Percentiles rank a stretch among this genome's conserved stretches.
These are phyloP conservation scores for Sialis fuliginosa DNA, from an alignment of 2,888 invertebrate genomes.

Conservation along the genomic window DNA sequence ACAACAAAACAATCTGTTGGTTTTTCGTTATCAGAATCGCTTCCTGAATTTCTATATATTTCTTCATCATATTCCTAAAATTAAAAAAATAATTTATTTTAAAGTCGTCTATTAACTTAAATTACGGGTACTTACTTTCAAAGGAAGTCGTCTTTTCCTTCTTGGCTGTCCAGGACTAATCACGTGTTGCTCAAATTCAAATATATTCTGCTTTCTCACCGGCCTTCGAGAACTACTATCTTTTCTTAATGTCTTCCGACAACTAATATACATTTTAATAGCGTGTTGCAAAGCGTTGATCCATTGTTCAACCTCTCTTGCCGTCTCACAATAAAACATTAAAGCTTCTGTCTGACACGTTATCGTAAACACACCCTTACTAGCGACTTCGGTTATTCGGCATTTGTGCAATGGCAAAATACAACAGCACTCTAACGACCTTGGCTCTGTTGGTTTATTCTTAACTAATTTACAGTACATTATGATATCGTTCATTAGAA, in stretches of 20 bases:
- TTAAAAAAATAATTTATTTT: background rate
- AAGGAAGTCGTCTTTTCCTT: constrained; percentile 20
- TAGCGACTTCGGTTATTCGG: constrained; percentile 36
- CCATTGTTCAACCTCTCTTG: constrained; percentile 36
- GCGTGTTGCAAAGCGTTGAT: constrained; percentile 33
- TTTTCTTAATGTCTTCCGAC: constrained; percentile 40
- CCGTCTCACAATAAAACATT: constrained; percentile 34
- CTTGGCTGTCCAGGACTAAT: constrained; percentile 31
- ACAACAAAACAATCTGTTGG: background rate
- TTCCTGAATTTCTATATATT: background rate
- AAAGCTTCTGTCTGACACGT: constrained; percentile 37
- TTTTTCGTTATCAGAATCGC: background rate
- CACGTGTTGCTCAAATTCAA: constrained; percentile 31
- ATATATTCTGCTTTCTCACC: constrained; percentile 34
- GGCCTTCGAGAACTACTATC: constrained; percentile 44
- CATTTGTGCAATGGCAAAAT: constrained; percentile 55
- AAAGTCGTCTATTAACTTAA: background rate
- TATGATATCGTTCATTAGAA: constrained; percentile 54
- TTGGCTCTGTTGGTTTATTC: constrained; percentile 32
- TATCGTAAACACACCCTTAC: constrained; percentile 40
- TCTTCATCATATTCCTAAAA: constrained; percentile 2
- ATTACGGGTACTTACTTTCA: background rate
- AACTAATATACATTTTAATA: constrained; percentile 35
- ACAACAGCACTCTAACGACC: constrained; percentile 43
- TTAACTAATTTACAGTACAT: constrained; percentile 51